These are phyloP conservation scores for Epirrhoe alternata DNA, from an alignment of 2,888 invertebrate genomes.

Conservation along the genomic window DNA sequence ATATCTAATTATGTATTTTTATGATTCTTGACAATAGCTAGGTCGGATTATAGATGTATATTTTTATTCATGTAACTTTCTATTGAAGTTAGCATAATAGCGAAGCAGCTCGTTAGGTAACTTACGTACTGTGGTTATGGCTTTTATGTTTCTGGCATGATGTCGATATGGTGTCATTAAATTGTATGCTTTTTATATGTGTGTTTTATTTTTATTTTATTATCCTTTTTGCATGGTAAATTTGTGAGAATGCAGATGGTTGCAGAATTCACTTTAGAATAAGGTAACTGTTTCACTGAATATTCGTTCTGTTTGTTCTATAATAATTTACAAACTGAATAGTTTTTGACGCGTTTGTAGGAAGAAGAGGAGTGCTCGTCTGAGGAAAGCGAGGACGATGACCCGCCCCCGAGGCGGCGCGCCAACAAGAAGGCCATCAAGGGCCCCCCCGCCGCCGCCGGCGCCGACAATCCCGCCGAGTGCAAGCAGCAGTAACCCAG, in stretches of 20 bases:
- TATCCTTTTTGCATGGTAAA: constrained; percentile 74
- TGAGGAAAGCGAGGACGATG: constrained; percentile 86
- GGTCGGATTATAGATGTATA: constrained; percentile 68
- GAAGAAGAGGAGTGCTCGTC: constrained; percentile 83
- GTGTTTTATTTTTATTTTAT: constrained; percentile 71
- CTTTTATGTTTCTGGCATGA: constrained; percentile 79
- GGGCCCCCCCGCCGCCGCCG: constrained; percentile 38
- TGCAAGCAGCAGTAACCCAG: constrained; percentile 89
- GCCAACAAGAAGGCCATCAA: constrained; percentile 61
- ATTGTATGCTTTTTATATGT: constrained; percentile 79
- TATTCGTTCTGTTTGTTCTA: constrained; percentile 30
- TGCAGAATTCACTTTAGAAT: constrained; percentile 73
- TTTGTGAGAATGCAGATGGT: constrained; percentile 73
- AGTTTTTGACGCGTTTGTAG: constrained; percentile 49
- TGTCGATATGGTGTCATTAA: constrained; percentile 80
- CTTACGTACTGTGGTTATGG: constrained; percentile 66
- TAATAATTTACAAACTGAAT: constrained; percentile 26
- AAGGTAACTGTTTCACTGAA: constrained; percentile 52
- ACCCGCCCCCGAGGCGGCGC: constrained; percentile 75
- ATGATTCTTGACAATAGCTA: constrained; percentile 68
- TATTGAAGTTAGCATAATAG: constrained; percentile 77
- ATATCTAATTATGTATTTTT: constrained; percentile 58
- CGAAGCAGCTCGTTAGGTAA: constrained; percentile 67
- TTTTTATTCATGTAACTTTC: constrained; percentile 78
- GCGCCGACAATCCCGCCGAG: constrained; percentile 84